Percentiles rank a stretch among this genome's conserved stretches.
Conservation (phyloP, 2,888 invertebrate species). For the Cataglyphis altisquamis region DNA sequence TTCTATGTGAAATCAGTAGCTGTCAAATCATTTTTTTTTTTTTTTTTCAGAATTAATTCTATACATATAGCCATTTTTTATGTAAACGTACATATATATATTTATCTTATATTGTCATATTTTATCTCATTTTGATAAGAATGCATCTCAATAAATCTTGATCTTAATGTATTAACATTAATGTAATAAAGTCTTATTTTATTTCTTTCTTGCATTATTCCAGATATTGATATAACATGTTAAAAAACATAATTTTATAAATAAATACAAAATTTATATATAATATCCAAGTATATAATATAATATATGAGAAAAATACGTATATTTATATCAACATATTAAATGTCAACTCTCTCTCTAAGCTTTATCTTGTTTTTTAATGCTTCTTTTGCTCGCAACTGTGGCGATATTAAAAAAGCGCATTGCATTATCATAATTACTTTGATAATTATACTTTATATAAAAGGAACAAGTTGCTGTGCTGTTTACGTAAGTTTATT, state of each 20-base stretch:
- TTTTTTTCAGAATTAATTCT: background rate
- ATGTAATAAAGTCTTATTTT: background rate
- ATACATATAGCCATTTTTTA: background rate
- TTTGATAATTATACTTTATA: constrained; percentile 14
- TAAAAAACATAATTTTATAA: background rate
- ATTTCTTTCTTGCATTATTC: background rate
- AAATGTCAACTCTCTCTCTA: background rate
- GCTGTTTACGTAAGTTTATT: background rate
- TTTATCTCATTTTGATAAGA: background rate
- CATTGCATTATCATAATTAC: constrained; percentile 31
- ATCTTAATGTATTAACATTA: background rate
- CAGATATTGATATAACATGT: background rate
- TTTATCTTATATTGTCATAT: background rate
- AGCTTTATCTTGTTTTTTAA: background rate
- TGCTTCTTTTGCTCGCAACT: background rate
- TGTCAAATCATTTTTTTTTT: background rate
- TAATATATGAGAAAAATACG: background rate
- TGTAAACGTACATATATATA: background rate
- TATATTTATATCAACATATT: background rate
- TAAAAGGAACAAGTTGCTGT: background rate
- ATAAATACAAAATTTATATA: background rate
- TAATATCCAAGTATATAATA: background rate
- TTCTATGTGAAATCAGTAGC: background rate
- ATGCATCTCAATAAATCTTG: background rate
- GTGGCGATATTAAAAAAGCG: background rate